These are phyloP conservation scores for Lutraria lutraria DNA, from an alignment of 2,888 invertebrate species.

Conservation along the genomic window DNA sequence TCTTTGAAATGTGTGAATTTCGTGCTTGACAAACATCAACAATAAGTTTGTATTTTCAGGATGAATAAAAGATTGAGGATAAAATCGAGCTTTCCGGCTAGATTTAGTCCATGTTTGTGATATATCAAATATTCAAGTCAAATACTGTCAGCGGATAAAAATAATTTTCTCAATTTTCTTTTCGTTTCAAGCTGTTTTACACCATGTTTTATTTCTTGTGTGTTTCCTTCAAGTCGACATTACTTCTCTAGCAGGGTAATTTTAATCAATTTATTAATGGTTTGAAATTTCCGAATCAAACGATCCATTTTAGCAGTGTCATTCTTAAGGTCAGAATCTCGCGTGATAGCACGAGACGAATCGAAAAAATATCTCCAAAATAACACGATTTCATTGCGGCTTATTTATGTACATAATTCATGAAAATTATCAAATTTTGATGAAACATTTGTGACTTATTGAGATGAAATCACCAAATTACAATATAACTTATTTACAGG, in stretches of 20 bases:
- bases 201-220: conserved; percentile 30
- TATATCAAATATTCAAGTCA: conserved; percentile 22
- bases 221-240: conserved; percentile 5
- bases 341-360: conserved; percentile 32
- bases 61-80: not conserved
- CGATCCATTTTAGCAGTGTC: conserved; percentile 22
- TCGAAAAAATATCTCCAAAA: not conserved
- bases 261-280: conserved; percentile 52
- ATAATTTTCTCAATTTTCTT: conserved; percentile 29
- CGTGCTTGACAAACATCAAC: not conserved
- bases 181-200: conserved; percentile 5
- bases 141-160: not conserved
- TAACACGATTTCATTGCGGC: not conserved
- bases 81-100: conserved; percentile 19
- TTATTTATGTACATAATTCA: not conserved
- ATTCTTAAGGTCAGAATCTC: conserved; percentile 20
- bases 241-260: conserved; percentile 23
- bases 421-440: not conserved
- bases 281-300: conserved; percentile 32
- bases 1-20: not conserved
- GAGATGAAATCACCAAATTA: too few species aligned
- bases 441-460: too few species aligned
- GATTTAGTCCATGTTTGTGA: conserved; percentile 26
- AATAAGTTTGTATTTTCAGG: not conserved
- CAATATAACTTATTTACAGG: too few species aligned